phyloP scores from a whole-genome alignment of 2,888 invertebrate species.

The Pediacus dermestoides region DNA sequence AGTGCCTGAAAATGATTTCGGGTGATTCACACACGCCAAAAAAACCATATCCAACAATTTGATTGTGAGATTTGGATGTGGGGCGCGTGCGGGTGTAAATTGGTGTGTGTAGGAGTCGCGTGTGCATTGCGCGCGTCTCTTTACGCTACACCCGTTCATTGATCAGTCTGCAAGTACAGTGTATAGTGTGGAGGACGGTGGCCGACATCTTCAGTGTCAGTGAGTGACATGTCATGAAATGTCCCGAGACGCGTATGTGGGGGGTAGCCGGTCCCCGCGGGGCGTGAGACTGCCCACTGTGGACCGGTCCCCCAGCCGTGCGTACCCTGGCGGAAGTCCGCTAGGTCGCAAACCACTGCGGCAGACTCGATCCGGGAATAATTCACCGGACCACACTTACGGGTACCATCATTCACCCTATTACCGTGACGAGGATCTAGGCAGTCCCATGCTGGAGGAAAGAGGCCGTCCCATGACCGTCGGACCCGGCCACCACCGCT shows the following conservation, averaged over 20 bases:
- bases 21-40: no score
- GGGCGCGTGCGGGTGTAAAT: constrained; percentile 26
- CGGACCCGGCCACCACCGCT: constrained; percentile 64
- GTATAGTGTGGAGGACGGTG: constrained; percentile 38
- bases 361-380: constrained; percentile 57
- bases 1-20: no score
- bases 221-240: constrained; percentile 50
- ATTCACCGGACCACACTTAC: constrained; percentile 56
- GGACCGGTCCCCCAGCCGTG: constrained; percentile 84
- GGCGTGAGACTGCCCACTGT: constrained; percentile 78
- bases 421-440: constrained; percentile 77
- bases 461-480: constrained; percentile 58
- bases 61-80: constrained; percentile 19
- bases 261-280: constrained; percentile 65
- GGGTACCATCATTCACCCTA: constrained; percentile 64
- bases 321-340: constrained; percentile 64
- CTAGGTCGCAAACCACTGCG: constrained; percentile 46
- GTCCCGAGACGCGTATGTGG: constrained; percentile 62
- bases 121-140: constrained; percentile 43
- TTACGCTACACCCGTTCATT: constrained; percentile 51
- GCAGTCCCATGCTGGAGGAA: constrained; percentile 82
- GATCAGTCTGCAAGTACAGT: constrained; percentile 43
- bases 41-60: no score
- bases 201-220: constrained; percentile 39
- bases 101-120: constrained; percentile 37